Evolutionary conservation across 2,113 vertebrate genomes (phyloP), one percentile per base, ranked within the genome.

Genomic region (Dasyornis broadbenti): DNA sequence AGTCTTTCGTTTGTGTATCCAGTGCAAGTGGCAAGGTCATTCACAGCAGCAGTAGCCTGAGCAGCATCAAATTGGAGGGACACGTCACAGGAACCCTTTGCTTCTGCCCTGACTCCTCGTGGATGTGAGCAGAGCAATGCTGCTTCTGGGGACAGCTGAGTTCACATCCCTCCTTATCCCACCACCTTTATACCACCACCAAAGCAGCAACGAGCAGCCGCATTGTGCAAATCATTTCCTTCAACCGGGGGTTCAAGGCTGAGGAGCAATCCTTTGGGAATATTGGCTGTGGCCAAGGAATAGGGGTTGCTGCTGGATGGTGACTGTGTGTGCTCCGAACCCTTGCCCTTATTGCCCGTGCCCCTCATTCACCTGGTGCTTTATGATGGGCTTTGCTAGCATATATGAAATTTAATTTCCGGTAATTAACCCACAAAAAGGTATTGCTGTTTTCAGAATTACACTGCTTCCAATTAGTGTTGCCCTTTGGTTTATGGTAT

Each of bases 401-500:
- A 96, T 20, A 86, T 81, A 53, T 59, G 69, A 91, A 93, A 94
- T 89, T 95, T 96, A 96, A 97, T 98, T 97, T 98, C 97, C 96
- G 95, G 92, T 95, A 96, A 97, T 97, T 96, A 96, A 95, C 77
- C 45, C 64, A 21, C 82, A 52, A 45, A 76, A 78, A 60, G 63
- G 84, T 61, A 92, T 86, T 64, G 77, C 86, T 96, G 90, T 68
- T 92, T 97, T 92, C 96, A 94, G 95, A 92, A 96, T 95, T 75
- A 88, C 89, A 4, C 31, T 65, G 78, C 93, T 96, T 95, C 86
- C 56, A 96, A 94, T 96, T 97, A 79, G 70, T 4, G 11, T 22
- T 98, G 98, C 88, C 98, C 98, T 98, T 98, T 98, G 98, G 97
- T 99, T 99, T 98, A 99, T 98, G 94, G 95, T 95, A 61, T 33